phyloP scores from a whole-genome alignment of 2,888 invertebrate species.

The Arctia plantaginis region DNA sequence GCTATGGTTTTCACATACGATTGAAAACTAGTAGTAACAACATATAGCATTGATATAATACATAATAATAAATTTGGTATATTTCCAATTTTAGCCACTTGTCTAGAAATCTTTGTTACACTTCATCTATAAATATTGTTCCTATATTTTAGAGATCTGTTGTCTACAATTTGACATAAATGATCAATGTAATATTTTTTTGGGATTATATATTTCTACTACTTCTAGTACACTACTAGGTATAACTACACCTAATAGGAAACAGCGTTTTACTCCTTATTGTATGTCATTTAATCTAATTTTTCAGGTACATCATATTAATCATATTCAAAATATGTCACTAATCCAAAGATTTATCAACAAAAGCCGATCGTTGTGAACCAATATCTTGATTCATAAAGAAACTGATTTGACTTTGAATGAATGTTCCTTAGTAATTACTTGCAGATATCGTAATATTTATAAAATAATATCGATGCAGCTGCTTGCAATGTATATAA shows the following conservation, averaged over 20 bases:
- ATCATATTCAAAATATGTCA: background rate
- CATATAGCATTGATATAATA: background rate
- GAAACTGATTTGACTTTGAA: conserved; percentile 22
- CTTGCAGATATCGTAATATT: conserved; percentile 29
- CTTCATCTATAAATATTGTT: background rate
- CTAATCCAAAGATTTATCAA: background rate
- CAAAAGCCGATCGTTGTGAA: background rate
- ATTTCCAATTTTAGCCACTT: background rate
- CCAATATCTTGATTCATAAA: conserved; percentile 23
- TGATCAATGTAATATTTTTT: background rate
- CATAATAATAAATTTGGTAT: no score
- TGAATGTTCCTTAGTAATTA: conserved; percentile 33
- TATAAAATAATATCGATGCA: conserved; percentile 49
- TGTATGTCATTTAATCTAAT: no score
- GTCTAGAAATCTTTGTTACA: background rate
- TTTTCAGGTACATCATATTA: no score
- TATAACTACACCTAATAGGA: background rate
- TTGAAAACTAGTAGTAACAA: background rate
- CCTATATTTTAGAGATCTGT: background rate
- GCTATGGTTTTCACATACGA: background rate
- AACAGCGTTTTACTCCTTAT: background rate
- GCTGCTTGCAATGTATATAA: conserved; percentile 53
- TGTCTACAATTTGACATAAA: background rate
- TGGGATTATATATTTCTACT: background rate
- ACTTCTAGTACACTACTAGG: background rate